A percentile compares a stretch with the other conserved stretches of the same genome.
Evolutionary conservation across 2,888 invertebrate genomes (phyloP).

Genomic region (Chouioia cunea): DNA sequence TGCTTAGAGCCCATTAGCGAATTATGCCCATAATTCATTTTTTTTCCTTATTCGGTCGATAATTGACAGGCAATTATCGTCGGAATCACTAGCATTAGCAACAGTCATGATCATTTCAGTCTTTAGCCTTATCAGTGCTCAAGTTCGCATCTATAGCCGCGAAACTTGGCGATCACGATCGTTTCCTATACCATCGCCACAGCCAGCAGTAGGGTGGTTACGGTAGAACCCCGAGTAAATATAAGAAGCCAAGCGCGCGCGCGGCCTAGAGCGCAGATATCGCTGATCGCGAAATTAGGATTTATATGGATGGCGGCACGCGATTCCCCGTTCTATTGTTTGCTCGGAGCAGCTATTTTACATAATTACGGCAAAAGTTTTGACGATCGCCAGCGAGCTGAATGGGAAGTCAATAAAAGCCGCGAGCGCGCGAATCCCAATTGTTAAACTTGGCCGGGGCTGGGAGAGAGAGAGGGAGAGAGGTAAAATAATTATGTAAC

Average conservation of each 20-base stretch:
- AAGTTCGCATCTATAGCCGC: neutral
- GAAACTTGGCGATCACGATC: neutral
- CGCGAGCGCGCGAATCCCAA: conserved; percentile 27
- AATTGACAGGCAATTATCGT: conserved; percentile 46
- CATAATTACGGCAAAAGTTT: conserved; percentile 27
- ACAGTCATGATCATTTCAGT: conserved; percentile 38
- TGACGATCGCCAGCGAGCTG: neutral
- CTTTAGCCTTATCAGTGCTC: conserved; percentile 13
- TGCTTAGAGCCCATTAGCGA: conserved; percentile 42
- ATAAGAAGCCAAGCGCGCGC: conserved; percentile 61
- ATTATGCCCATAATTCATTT: conserved; percentile 45
- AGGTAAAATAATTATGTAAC: conserved; percentile 46
- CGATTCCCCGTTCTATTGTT: conserved; percentile 59
- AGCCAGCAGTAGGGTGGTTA: conserved; percentile 56
- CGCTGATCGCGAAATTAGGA: conserved; percentile 68
- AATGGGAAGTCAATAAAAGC: conserved; percentile 31
- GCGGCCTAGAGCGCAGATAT: conserved; percentile 65
- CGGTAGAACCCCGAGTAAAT: conserved; percentile 62
- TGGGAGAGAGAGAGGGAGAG: neutral
- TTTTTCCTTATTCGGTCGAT: conserved; percentile 21
- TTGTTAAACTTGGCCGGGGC: conserved; percentile 15
- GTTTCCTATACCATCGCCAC: neutral
- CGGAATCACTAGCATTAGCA: conserved; percentile 45
- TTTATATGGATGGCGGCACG: conserved; percentile 68
- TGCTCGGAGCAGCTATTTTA: conserved; percentile 18